Evolutionary conservation across 2,888 invertebrate species (phyloP).

Genomic region (Microctonus hyperodae): DNA sequence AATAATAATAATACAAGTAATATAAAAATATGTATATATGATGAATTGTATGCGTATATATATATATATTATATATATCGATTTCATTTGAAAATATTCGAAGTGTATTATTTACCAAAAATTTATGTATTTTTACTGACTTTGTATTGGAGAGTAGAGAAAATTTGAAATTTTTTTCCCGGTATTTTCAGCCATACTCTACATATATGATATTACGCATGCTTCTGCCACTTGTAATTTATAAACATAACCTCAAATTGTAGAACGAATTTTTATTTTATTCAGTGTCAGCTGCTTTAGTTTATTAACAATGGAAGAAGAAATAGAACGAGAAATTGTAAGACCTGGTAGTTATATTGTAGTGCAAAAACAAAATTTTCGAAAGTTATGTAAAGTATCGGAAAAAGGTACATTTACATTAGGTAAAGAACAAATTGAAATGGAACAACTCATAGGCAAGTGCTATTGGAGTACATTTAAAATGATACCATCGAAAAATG

Average conservation of each 20-base stretch:
- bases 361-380: constrained; percentile 79
- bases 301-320: constrained; percentile 25
- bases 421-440: constrained; percentile 75
- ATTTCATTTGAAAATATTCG: too few relatives aligned
- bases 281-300: not conserved
- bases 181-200: not conserved
- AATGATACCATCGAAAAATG: constrained; percentile 69
- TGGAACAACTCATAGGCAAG: constrained; percentile 72
- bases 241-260: not conserved
- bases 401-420: constrained; percentile 70
- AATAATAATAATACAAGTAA: too few relatives aligned
- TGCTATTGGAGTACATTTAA: constrained; percentile 80
- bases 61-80: too few relatives aligned
- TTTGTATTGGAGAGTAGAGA: too few relatives aligned
- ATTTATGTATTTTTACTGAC: too few relatives aligned
- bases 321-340: constrained; percentile 62
- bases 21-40: too few relatives aligned
- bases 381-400: constrained; percentile 78
- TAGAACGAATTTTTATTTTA: not conserved
- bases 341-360: constrained; percentile 77
- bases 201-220: too few relatives aligned
- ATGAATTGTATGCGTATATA: too few relatives aligned
- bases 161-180: not conserved
- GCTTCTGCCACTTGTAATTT: not conserved
- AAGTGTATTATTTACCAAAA: too few relatives aligned